Conservation (phyloP, 37 sponge, comb jelly and placozoan genomes). For the Petrosia ficiformis region DNA sequence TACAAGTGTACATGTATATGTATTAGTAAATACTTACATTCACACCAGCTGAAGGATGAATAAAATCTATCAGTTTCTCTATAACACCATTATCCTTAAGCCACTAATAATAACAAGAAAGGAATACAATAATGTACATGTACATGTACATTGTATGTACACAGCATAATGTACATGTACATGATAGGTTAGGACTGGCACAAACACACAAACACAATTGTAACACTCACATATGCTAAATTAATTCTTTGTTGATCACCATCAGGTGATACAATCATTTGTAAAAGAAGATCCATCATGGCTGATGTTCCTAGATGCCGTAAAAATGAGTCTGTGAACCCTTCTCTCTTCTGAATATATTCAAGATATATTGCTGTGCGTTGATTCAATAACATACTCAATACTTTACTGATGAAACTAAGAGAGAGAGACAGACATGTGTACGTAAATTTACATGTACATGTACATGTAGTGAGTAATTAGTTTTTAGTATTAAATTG, state of each 20-base stretch:
- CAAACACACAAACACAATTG: slow-evolving; percentile 15
- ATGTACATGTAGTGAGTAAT: too few relatives aligned
- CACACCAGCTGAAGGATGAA: slow-evolving; percentile 19
- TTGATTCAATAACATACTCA: slow-evolving; percentile 61
- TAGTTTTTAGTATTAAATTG: too few relatives aligned
- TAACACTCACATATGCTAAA: slow-evolving; percentile 29
- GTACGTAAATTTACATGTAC: too few relatives aligned
- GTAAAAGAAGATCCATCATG: slow-evolving; percentile 84
- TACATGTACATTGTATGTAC: too few relatives aligned
- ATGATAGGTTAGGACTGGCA: slow-evolving; percentile 1
- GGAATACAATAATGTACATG: neutral
- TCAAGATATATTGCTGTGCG: slow-evolving; percentile 45
- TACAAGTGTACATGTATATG: too few relatives aligned
- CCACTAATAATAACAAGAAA: slow-evolving; percentile 54
- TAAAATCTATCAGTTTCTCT: slow-evolving; percentile 55
- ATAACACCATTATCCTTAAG: slow-evolving; percentile 63
- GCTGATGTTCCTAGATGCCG: slow-evolving; percentile 88
- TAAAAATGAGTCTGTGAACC: slow-evolving; percentile 50
- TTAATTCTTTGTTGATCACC: slow-evolving; percentile 41
- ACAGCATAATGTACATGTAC: neutral
- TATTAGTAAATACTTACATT: slow-evolving; percentile 54
- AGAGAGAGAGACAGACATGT: too few relatives aligned
- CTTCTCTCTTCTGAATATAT: slow-evolving; percentile 44
- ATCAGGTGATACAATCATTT: slow-evolving; percentile 69
- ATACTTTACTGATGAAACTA: slow-evolving; percentile 74